Conservation (phyloP, 2,888 invertebrate species). For the Spisula subtruncata region DNA sequence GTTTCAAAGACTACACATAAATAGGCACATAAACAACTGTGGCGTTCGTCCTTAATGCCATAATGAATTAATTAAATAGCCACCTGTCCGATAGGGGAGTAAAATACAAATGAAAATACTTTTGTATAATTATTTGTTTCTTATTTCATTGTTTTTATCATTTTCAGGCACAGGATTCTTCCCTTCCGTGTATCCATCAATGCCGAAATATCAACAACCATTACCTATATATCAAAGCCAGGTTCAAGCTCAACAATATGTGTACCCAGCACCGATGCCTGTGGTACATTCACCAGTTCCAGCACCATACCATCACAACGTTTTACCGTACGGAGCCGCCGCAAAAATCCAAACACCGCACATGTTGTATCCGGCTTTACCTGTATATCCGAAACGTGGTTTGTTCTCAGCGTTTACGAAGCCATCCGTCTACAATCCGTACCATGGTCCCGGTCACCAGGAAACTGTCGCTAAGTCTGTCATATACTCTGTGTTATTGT, state of each 20-base stretch:
- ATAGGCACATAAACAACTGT: no score
- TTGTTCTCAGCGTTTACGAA: background rate
- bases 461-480: constrained; percentile 35
- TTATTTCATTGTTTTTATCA: background rate
- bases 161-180: constrained; percentile 31
- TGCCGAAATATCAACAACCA: background rate
- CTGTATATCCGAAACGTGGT: constrained; percentile 3
- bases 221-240: constrained; percentile 4
- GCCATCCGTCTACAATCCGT: constrained; percentile 10
- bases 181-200: background rate
- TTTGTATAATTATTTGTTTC: background rate
- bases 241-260: background rate
- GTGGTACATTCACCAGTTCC: background rate
- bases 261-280: constrained; percentile 20
- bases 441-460: constrained; percentile 11
- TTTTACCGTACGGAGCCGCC: background rate
- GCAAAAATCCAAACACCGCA: constrained; percentile 13
- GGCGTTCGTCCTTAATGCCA: no score
- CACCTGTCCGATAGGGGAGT: no score
- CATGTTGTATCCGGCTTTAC: constrained; percentile 31
- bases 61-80: no score
- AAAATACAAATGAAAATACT: no score
- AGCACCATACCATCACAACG: background rate
- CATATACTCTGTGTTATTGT: constrained; percentile 29
- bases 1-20: no score